Evolutionary conservation across 2,797 vertebrate species (phyloP), one percentile per base, ranked within the genome.

Genomic region (Acrossocheilus fasciatus): DNA sequence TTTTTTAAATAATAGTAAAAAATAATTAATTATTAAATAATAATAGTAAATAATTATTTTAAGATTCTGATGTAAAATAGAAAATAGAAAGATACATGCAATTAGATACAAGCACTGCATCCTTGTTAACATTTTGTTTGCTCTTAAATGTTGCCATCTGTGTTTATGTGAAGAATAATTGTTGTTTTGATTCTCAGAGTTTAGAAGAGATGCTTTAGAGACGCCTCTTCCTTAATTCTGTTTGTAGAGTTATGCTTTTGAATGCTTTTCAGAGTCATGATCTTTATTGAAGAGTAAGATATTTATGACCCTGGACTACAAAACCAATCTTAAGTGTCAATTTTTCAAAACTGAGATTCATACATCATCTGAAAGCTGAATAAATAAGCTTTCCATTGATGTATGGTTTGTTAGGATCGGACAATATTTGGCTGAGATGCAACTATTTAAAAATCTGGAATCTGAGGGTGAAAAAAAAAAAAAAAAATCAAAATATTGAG

Each of bases 211-310:
- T 36, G 45, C 18, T 68, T 69, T 30, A 69, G 64, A 75, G 10
- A 83, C 4, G 62, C 87, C 18, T 34, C 87, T 82, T 97, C 96
- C 96, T 94, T 96, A 96, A 8, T 70, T 41, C 36, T 47, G 45
- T 26, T 81, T 73, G 9, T 57, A 69, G n/a, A 45, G 14, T 79
- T 69, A 50, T 52, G 23, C 12, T 43, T 36, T 79, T 62, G 30
- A 69, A 52, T 34, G 11, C 47, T 30, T 74, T 83, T 83, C n/a
- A 34, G 69, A 70, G 26, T 11, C 23, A 57, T 45, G 6, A 39
- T 69, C 12, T 52, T 7, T 66, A 66, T 34, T 66, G 4, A 30
- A 52, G 12, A 47, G 54, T 6, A 36, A 45, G 18, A 64, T 73
- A 14, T 23, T 2, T 30, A 2, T 30, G 30, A 30, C 1, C 30